These are phyloP conservation scores for honey bee (Apis mellifera) DNA, from an alignment of 1,140 invertebrate species.

Conservation along the genomic window DNA sequence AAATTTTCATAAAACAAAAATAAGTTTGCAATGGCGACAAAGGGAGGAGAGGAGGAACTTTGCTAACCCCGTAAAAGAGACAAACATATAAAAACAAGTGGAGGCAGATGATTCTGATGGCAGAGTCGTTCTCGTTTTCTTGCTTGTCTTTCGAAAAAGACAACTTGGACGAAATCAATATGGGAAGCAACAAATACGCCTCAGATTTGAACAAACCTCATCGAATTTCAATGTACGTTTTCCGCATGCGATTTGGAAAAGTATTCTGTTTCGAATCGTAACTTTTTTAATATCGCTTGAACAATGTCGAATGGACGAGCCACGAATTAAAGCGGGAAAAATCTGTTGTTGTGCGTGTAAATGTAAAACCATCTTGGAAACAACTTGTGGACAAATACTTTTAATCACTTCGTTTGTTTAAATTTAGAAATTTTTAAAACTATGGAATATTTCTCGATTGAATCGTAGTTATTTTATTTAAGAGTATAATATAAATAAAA, in stretches of 20 bases:
- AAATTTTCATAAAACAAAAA: too few species aligned
- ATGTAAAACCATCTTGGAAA: background rate
- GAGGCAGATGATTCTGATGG: slow-evolving; percentile 27
- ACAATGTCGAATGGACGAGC: background rate
- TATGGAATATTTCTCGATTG: too few species aligned
- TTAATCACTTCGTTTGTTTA: too few species aligned
- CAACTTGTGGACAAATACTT: background rate
- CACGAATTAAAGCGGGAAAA: background rate
- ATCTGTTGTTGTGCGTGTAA: background rate
- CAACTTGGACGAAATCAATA: slow-evolving; percentile 19
- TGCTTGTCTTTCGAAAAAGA: slow-evolving; percentile 29
- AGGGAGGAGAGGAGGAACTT: background rate
- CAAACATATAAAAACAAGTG: slow-evolving; percentile 24
- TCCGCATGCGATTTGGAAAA: background rate
- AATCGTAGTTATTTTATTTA: too few species aligned
- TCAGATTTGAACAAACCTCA: background rate
- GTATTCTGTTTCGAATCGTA: background rate
- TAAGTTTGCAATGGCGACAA: too few species aligned
- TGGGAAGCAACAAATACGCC: background rate
- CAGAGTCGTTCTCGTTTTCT: background rate
- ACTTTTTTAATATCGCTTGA: slow-evolving; percentile 38
- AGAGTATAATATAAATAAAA: too few species aligned
- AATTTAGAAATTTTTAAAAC: too few species aligned
- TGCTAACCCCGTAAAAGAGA: background rate
- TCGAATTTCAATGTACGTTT: slow-evolving; percentile 47